phyloP scores from a whole-genome alignment of 2,113 vertebrate genomes.

The Sminthopsis crassicaudata region DNA sequence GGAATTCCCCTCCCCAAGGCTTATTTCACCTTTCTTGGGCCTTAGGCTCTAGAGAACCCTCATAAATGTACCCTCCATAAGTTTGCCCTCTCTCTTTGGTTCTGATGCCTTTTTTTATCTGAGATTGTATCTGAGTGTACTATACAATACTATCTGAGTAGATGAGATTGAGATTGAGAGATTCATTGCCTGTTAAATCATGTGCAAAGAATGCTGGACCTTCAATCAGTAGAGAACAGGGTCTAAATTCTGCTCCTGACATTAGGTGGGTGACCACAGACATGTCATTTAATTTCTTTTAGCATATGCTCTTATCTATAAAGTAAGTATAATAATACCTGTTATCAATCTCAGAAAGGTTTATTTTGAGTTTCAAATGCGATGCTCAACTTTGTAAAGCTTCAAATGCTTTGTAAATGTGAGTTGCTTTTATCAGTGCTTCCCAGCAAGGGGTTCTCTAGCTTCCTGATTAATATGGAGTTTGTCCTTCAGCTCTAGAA shows the following conservation, averaged over 20 bases:
- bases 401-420: background rate
- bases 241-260: background rate
- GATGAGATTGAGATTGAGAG: too few species aligned
- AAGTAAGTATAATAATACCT: background rate
- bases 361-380: background rate
- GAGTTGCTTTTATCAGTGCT: background rate
- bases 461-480: background rate
- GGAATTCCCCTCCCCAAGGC: background rate
- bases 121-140: background rate
- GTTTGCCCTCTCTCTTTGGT: background rate
- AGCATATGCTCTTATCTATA: background rate
- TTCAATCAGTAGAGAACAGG: background rate
- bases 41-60: background rate
- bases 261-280: background rate
- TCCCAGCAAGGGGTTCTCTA: conserved; percentile 5
- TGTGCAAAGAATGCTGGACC: background rate
- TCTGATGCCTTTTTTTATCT: background rate
- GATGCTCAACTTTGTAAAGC: background rate
- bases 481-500: background rate
- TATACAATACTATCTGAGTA: too few species aligned
- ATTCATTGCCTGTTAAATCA: too few species aligned
- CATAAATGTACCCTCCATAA: background rate
- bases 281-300: background rate
- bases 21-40: background rate
- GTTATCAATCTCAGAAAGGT: background rate